phyloP scores from a whole-genome alignment of 2,888 invertebrate genomes.

The Clusia tigrina region DNA sequence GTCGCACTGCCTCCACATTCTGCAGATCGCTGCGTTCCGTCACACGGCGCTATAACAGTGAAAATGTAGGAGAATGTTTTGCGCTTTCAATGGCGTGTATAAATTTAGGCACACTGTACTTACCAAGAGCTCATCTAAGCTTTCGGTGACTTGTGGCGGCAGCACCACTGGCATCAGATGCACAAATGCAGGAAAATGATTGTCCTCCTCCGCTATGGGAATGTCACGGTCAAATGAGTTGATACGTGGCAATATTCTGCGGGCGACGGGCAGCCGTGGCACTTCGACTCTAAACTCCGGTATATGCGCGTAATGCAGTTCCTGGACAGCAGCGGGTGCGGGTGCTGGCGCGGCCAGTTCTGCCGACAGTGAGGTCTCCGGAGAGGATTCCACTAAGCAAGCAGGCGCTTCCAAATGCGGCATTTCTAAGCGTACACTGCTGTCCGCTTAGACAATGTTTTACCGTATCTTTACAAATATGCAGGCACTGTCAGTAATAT shows the following conservation, averaged over 20 bases:
- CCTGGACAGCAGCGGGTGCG: constrained; percentile 37
- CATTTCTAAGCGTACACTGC: constrained; percentile 46
- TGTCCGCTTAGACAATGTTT: no score
- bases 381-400: constrained; percentile 53
- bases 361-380: constrained; percentile 58
- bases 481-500: neutral
- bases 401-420: constrained; percentile 56
- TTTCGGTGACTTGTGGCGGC: constrained; percentile 67
- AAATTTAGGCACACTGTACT: constrained; percentile 37
- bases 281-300: constrained; percentile 22
- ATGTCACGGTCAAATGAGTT: constrained; percentile 53
- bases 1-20: constrained; percentile 69
- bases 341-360: constrained; percentile 40
- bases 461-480: no score
- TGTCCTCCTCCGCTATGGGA: constrained; percentile 52
- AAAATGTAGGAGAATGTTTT: no score
- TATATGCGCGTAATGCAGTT: constrained; percentile 36
- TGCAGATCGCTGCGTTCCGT: constrained; percentile 65
- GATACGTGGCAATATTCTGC: constrained; percentile 33
- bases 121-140: constrained; percentile 70
- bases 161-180: constrained; percentile 67
- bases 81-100: no score
- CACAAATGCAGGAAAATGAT: constrained; percentile 49
- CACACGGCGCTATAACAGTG: constrained; percentile 58
- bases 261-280: neutral